These are phyloP conservation scores for Diprion similis DNA, from an alignment of 1,140 invertebrate genomes.

Conservation along the genomic window DNA sequence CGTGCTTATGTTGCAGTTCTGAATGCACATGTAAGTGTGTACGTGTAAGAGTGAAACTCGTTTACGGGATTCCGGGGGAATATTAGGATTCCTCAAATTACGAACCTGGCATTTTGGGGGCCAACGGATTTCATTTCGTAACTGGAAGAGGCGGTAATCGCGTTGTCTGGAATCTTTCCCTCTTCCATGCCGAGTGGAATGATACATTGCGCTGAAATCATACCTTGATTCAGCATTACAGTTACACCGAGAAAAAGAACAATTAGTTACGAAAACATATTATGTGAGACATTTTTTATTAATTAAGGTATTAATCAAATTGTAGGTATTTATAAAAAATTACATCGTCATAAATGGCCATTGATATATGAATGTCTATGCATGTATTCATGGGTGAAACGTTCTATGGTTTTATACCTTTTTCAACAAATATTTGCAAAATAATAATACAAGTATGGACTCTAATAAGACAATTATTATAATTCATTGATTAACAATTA, in stretches of 20 bases:
- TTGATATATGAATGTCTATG: too few species aligned
- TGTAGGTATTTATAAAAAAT: too few species aligned
- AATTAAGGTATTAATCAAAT: too few species aligned
- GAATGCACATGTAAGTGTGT: neutral
- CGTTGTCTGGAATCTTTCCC: conserved; percentile 83
- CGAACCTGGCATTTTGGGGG: conserved; percentile 89
- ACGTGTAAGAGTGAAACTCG: neutral
- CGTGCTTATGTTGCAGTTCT: neutral
- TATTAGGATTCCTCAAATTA: conserved; percentile 23
- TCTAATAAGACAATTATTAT: too few species aligned
- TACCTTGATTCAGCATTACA: neutral
- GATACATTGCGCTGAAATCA: conserved; percentile 78
- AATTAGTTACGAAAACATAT: too few species aligned
- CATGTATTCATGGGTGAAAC: too few species aligned
- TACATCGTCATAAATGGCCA: too few species aligned
- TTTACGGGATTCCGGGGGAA: neutral
- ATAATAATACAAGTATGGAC: neutral
- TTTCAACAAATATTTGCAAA: neutral
- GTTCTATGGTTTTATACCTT: too few species aligned
- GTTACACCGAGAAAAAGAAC: neutral
- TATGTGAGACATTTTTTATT: too few species aligned
- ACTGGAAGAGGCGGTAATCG: conserved; percentile 87
- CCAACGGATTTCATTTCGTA: conserved; percentile 91
- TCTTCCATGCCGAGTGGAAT: conserved; percentile 90
- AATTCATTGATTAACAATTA: neutral